A percentile compares a stretch with the other conserved stretches of the same genome.
Conservation (phyloP, 2,888 invertebrate species). For the Myopa tessellatipennis region DNA sequence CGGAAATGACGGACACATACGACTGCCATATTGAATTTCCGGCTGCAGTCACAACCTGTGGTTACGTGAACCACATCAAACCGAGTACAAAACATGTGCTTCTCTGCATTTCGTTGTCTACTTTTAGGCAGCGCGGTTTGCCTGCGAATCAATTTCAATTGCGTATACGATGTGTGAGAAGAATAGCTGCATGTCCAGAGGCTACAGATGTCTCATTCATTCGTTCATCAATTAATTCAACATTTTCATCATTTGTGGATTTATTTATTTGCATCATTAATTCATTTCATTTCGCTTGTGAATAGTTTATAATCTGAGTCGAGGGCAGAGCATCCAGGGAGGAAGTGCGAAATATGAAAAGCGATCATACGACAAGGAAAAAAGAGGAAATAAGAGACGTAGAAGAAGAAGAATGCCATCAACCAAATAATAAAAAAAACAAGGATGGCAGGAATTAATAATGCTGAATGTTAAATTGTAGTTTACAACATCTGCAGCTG, state of each 20-base stretch:
- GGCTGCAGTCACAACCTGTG: neutral
- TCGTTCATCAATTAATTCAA: neutral
- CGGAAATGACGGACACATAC: neutral
- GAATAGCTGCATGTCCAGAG: neutral
- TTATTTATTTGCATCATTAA: too few species aligned
- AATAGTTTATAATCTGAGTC: too few species aligned
- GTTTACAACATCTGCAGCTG: constrained; percentile 28
- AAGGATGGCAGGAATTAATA: constrained; percentile 3
- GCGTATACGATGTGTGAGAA: neutral
- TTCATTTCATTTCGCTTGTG: too few species aligned
- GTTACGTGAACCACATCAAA: neutral
- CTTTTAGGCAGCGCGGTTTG: neutral
- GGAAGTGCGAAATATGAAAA: too few species aligned
- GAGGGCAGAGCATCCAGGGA: too few species aligned
- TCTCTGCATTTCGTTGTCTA: constrained; percentile 1
- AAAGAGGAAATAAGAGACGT: neutral
- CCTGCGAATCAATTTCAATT: neutral
- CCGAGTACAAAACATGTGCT: neutral
- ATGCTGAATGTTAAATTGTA: constrained; percentile 28
- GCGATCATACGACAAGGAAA: neutral
- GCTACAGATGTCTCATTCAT: neutral
- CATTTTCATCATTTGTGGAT: too few species aligned
- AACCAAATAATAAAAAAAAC: constrained; percentile 10
- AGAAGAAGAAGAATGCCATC: neutral
- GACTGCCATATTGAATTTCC: constrained; percentile 21